phyloP scores from a whole-genome alignment of 2,797 vertebrate species.

The Ciconia nigra region DNA sequence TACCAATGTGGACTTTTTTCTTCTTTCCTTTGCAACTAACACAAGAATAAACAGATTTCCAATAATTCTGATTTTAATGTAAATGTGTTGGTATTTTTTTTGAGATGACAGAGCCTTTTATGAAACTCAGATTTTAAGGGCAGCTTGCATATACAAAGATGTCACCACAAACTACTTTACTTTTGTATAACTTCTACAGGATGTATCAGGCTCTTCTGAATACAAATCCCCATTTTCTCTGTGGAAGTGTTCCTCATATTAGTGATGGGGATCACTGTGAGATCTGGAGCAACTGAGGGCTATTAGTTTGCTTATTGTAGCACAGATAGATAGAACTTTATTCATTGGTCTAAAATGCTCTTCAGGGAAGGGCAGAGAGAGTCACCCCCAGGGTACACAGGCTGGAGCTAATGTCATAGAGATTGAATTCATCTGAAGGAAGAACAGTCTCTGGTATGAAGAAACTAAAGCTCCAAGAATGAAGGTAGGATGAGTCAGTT shows the following conservation, averaged over 20 bases:
- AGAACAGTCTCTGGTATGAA: not conserved
- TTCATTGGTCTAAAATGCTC: not conserved
- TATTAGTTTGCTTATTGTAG: not conserved
- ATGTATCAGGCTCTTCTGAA: not conserved
- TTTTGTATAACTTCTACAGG: not conserved
- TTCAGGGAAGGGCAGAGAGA: not conserved
- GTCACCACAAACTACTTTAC: not conserved
- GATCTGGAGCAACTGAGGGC: not conserved
- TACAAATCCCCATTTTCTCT: not conserved
- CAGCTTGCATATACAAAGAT: not conserved
- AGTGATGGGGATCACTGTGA: not conserved
- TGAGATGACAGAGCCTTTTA: constrained; percentile 5
- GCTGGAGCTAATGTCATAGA: not conserved
- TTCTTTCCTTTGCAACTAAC: not conserved
- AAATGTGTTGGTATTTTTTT: not conserved
- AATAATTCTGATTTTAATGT: constrained; percentile 28
- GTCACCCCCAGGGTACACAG: not conserved
- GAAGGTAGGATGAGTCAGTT: not conserved
- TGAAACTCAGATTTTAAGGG: not conserved
- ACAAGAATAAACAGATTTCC: constrained; percentile 16
- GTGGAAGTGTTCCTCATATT: not conserved
- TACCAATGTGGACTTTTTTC: not conserved
- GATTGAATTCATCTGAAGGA: not conserved
- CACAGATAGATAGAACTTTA: not conserved
- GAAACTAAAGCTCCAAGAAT: not conserved